A percentile compares a stretch with the other conserved stretches of the same genome.
These are phyloP conservation scores for Psilopsiagon aymara DNA, from an alignment of 2,113 vertebrate genomes.

Conservation along the genomic window DNA sequence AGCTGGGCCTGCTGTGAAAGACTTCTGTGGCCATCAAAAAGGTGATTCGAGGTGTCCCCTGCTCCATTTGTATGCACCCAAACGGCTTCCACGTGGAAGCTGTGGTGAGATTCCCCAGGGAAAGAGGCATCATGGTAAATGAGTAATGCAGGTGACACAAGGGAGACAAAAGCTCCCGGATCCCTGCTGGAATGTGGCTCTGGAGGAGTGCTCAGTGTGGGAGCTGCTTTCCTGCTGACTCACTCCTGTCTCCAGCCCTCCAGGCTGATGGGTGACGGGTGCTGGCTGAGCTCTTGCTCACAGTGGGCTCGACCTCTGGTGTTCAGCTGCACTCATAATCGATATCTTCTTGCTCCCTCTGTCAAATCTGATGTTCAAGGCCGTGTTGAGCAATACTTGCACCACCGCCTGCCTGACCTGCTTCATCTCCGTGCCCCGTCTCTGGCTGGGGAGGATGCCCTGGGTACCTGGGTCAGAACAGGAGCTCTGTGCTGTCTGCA, in stretches of 20 bases:
- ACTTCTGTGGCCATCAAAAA: fast-evolving
- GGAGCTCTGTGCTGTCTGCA: not conserved
- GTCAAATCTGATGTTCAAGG: not conserved
- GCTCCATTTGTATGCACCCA: fast-evolving
- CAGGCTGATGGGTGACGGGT: not conserved
- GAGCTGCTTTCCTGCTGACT: not conserved
- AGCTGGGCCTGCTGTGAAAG: not conserved
- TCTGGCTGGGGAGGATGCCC: not conserved
- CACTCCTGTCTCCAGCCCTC: not conserved
- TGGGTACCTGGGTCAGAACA: fast-evolving
- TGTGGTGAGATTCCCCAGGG: not conserved
- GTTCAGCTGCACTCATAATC: not conserved
- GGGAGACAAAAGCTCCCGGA: not conserved
- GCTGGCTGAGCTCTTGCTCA: not conserved
- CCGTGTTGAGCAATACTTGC: constrained; percentile 11
- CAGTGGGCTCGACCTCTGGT: not conserved
- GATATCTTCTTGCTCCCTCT: not conserved
- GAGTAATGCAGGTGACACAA: not conserved
- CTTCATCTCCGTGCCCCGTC: not conserved
- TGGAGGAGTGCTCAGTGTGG: not conserved
- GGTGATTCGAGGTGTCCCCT: not conserved
- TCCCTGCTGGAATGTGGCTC: not conserved
- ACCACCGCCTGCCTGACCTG: not conserved
- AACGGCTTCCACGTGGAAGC: not conserved
- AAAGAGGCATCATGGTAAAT: not conserved